Evolutionary conservation across 2,888 invertebrate genomes (phyloP), one percentile per base, ranked within the genome.

Genomic region (Cremastobaeus sp.): DNA sequence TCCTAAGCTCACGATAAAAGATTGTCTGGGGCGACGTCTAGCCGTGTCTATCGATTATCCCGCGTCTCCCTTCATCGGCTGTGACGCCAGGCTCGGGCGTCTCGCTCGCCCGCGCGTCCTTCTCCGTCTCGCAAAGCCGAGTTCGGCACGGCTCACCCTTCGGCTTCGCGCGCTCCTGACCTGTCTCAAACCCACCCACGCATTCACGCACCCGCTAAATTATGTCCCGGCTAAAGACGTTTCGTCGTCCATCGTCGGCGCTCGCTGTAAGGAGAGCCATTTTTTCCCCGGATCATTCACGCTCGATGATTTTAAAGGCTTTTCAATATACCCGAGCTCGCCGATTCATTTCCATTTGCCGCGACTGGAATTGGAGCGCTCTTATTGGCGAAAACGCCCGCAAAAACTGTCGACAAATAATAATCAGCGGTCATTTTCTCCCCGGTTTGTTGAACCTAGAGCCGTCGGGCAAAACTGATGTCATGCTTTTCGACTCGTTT

Each of bases 31-130:
- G 85, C 85, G 85, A 85, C 85, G 88, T 88, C 88, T 88, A 88
- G 88, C 88, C 88, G 80, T 79, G 83, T 87, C 86, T 88, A 88
- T 88, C 88, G 88, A 88, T 88, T 88, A 85, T 86, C 83, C 82
- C 81, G 80, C 77, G 76, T 85, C 87, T 83, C 48, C 35, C 45
- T 85, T 82, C 82, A 83, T 81, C 78, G 78, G 78, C 79, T 45
- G 60, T 50, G 73, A 60, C 41, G 30, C 39, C 37, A 11, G 50
- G 43, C 17, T 21, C 20, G 17, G 8, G 47, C 74, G 47, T 59
- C 59, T 14, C 62, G 11, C 11, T 76, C 45, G 20, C 21, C 28
- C 41, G 6, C 18, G 35, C 57, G 48, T 70, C 68, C 65, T 60
- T 69, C 69, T 43, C 72, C 37, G 66, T 71, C 52, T 62, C 21